Conservation (phyloP, 2,888 invertebrate species). For the Acanthococcus lagerstroemiae region DNA sequence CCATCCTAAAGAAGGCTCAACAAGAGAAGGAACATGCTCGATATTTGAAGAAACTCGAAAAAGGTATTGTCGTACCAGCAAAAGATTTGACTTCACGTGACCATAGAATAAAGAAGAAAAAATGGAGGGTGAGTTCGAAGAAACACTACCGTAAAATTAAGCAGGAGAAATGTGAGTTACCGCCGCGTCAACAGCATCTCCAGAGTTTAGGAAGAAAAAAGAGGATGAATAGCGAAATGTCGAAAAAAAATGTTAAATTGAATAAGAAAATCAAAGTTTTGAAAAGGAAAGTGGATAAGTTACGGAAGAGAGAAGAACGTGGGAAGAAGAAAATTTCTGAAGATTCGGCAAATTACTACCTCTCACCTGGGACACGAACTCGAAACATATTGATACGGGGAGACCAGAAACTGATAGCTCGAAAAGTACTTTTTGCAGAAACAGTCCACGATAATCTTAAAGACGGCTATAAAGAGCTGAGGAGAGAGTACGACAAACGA, state of each 20-base stretch:
- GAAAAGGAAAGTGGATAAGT: neutral
- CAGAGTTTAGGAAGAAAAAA: neutral
- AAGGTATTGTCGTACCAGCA: too few relatives aligned
- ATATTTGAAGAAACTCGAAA: too few relatives aligned
- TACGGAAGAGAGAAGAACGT: neutral
- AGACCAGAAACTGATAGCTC: neutral
- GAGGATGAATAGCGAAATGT: neutral
- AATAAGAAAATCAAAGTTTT: neutral
- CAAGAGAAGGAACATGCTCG: too few relatives aligned
- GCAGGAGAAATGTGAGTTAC: too few relatives aligned
- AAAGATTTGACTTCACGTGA: too few relatives aligned
- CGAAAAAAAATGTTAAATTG: neutral
- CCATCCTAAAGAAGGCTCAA: too few relatives aligned
- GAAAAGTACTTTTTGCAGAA: neutral
- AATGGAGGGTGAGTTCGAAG: too few relatives aligned
- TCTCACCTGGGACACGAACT: neutral
- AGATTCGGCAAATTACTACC: too few relatives aligned
- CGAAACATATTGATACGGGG: neutral
- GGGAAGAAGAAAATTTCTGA: too few relatives aligned
- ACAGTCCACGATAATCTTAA: neutral
- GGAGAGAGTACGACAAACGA: neutral
- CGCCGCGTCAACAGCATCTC: neutral
- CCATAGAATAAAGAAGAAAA: too few relatives aligned
- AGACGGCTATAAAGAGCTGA: neutral
- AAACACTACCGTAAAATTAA: too few relatives aligned